Evolutionary conservation across 2,113 vertebrate species (phyloP), one percentile per base, ranked within the genome.

Genomic region (Rostratula benghalensis): DNA sequence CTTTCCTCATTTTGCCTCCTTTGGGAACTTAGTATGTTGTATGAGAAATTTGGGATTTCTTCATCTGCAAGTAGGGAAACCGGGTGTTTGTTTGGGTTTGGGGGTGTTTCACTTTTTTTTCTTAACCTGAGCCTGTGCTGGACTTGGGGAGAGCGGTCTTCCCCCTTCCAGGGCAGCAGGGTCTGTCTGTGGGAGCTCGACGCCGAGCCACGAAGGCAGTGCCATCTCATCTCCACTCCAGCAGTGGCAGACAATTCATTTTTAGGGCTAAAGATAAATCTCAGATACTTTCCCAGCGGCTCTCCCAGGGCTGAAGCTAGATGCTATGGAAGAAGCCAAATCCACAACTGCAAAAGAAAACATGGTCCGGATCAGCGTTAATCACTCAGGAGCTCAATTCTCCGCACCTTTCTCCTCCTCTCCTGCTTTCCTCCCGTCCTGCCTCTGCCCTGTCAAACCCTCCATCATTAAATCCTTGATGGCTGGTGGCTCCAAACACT

Each of bases 171-270:
- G 0, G 2, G 73, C 53, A 87, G 35, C 31, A 56, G 51, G 15
- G 10, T 12, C 68, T 77, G 59, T 22, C 31, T 2, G 0, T 31
- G 45, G 50, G 46, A 82, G 33, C 81, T 63, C 9, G 0, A 56
- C 31, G 46, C 12, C 0, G 3, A 87, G 16, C 46, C 3, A 0
- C 1, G 3, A 30, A 33, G 41, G 9, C 0, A 5, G 41, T 71
- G 83, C 19, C 25, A 41, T 37, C 78, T 87, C 69, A 35, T 33
- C 27, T 63, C 35, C n/a, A 24, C 70, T 31, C 69, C 43, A 18
- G 39, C 53, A 31, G 27, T 31, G 53, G 19, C 48, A 69, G n/a
- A 65, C 15, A 69, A 39, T 23, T 78, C 3, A 25, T 83, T 69
- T 86, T 64, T 45, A 74, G 74, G 45, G 30, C 54, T 54, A 74